Base-by-base conservation (phyloP, 2,888 invertebrate genomes). In the Epistrophe grossulariae region DNA sequence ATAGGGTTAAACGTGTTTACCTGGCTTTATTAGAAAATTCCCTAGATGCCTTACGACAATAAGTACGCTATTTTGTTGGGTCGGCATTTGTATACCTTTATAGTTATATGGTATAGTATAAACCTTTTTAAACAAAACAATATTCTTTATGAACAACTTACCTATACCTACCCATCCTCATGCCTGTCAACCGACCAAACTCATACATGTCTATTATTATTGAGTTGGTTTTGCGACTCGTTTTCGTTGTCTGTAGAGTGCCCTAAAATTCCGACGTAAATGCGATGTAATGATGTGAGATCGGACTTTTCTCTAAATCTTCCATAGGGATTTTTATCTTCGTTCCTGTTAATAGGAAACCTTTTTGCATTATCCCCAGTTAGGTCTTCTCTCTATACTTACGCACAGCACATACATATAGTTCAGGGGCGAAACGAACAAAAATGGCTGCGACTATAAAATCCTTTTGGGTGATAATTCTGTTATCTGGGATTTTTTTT, bases 211-310 rank as follows among this genome's bases (percentile, higher is more conserved):
- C 31, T 66, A 66, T 66, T 66, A 48, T 60, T 62, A 45, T 57
- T 50, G 11, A 15, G 40, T 52, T 68, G 50, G 50, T 52, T 80
- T 70, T 78, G 60, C 48, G 48, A 48, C 66, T 50, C 68, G 68
- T 77, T 68, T 48, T 55, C 45, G 60, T 68, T 55, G 78, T 19
- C 66, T 57, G 35, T 35, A 38, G 68, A 79, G 74, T 70, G 48
- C 68, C 77, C 73, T 68, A 57, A 85, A 78, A 78, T 81, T 77
- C 71, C 81, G 60, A 81, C 84, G 68, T 85, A 77, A 85, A 85
- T 85, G 79, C 84, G 81, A 85, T 81, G 81, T 85, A 85, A 85
- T 85, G 84, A 85, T 81, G 84, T 85, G 84, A 81, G 77, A 81
- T 78, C 77, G 81, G 84, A 78, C 68, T 85, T 81, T 85, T 72